Evolutionary conservation across 2,113 vertebrate genomes (phyloP), one percentile per base, ranked within the genome.

Genomic region (Terrapene triunguis): DNA sequence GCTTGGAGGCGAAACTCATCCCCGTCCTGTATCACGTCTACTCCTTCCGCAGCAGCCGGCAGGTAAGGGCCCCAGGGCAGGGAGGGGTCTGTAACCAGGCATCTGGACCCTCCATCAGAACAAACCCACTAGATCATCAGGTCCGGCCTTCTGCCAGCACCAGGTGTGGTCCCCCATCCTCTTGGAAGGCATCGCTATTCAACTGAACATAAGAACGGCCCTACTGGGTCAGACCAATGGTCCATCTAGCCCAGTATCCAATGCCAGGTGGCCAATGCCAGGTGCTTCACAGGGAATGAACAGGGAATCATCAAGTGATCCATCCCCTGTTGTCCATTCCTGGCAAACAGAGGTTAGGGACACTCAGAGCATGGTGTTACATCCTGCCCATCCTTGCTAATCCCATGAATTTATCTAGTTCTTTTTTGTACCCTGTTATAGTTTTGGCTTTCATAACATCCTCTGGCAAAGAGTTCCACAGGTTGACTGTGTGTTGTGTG

Each of bases 21-120:
- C 99, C 99, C 0, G 98, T 99, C 69, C 98, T 99, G 42, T 99
- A 99, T 95, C 99, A 99, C 48, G 98, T 99, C 97, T 99, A 99
- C 92, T 98, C 99, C 62, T 99, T 99, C 97, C 99, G 98, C 16
- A 99, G 98, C 97, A 98, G 82, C 65, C 98, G 97, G 44, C 99
- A 99, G 99, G 99, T 99, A 97, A 95, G 92, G 79, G 88, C 14
- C 16, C 22, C 7, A 44, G 24, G 47, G 5, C 0, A 7, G 74
- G 44, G 85, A 22, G 80, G 12, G 4, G 22, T 42, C 55, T 83
- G 16, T 13, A 59, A 16, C 51, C 12, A 17, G 55, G 74, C 32
- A 50, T 83, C 53, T 54, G 53, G 21, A 22, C 53, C 53, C 53
- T 54, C 21, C 53, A 21, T 54, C 21, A 22, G 53, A 54, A 22